A percentile compares a stretch with the other conserved stretches of the same genome.
phyloP scores from a whole-genome alignment of 2,797 vertebrate species.

The Numenius phaeopus region DNA sequence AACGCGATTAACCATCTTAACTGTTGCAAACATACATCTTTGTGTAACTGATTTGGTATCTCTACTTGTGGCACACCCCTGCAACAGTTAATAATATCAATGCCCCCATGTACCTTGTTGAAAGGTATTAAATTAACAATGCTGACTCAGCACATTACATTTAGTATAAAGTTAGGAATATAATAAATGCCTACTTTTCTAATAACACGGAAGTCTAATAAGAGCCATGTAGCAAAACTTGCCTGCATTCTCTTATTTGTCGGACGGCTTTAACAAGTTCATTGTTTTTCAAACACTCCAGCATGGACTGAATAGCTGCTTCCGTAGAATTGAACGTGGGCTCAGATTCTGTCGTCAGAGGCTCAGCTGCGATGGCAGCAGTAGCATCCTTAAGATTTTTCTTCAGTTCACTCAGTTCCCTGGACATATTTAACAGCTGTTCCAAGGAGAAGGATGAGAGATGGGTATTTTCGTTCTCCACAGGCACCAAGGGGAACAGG shows the following conservation, averaged over 20 bases:
- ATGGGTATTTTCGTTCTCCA: not conserved
- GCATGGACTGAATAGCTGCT: conserved; percentile 94
- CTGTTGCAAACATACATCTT: not conserved
- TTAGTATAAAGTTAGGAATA: not conserved
- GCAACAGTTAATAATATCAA: not conserved
- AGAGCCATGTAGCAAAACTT: conserved; percentile 27
- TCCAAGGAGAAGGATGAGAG: conserved; percentile 26
- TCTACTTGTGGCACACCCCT: not conserved
- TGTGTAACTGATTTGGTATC: not conserved
- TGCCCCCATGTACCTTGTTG: not conserved
- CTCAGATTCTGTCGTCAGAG: conserved; percentile 84
- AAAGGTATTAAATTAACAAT: not conserved
- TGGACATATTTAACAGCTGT: conserved; percentile 97
- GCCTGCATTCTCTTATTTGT: conserved; percentile 97
- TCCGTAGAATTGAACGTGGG: conserved; percentile 90
- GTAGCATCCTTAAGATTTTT: conserved; percentile 92
- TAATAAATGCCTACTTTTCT: not conserved
- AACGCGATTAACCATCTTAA: not conserved
- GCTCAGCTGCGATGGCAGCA: conserved; percentile 87
- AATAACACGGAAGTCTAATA: not conserved
- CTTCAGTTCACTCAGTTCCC: conserved; percentile 93
- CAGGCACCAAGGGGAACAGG: not conserved
- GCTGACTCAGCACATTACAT: not conserved
- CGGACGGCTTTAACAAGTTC: conserved; percentile 92
- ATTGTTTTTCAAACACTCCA: conserved; percentile 94